Conservation (phyloP, 2,797 vertebrate species). For the Phoeniculus purpureus region DNA sequence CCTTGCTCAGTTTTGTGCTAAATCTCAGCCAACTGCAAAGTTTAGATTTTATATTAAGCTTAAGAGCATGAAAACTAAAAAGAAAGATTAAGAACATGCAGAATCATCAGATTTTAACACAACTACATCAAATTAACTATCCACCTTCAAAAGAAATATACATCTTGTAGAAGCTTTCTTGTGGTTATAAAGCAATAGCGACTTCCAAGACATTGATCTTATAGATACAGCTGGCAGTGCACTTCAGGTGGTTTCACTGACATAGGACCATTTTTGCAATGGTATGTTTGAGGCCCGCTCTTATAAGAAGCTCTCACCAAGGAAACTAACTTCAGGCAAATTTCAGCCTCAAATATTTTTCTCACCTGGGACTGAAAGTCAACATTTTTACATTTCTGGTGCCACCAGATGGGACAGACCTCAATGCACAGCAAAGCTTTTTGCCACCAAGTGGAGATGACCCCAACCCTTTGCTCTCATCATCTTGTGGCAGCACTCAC, state of each 20-base stretch:
- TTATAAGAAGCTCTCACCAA: background rate
- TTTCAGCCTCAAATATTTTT: background rate
- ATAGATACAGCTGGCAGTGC: background rate
- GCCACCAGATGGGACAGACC: background rate
- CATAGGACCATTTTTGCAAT: background rate
- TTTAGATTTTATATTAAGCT: background rate
- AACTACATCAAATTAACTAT: background rate
- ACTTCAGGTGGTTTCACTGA: background rate
- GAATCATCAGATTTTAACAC: background rate
- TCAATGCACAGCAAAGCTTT: background rate
- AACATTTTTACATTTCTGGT: background rate
- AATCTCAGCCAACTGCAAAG: rapidly evolving
- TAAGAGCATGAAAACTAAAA: background rate
- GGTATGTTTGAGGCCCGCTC: background rate
- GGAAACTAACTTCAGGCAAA: background rate
- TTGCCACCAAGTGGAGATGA: background rate
- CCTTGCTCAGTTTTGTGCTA: background rate
- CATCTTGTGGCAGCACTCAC: background rate
- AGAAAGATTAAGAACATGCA: background rate
- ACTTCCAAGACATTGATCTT: background rate
- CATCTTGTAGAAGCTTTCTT: background rate
- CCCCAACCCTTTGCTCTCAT: background rate
- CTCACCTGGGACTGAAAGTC: background rate
- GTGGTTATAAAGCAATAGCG: background rate
- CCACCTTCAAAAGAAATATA: background rate